Evolutionary conservation across 23 tunicate genomes (phyloP).

Genomic region (Ciona savignyi): DNA sequence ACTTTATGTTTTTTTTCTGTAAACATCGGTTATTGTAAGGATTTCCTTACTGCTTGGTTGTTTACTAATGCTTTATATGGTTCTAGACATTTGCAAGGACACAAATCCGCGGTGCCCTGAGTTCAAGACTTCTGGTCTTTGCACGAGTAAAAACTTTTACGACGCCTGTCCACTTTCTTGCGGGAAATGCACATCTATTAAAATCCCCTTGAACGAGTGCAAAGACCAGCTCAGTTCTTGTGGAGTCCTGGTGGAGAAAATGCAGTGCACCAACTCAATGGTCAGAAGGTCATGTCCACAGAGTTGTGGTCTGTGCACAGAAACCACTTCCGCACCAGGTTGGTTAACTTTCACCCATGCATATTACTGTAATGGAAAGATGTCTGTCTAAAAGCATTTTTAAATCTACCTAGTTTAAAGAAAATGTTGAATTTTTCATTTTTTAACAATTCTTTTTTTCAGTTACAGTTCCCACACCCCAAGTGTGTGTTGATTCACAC

Average conservation of each 20-base stretch:
- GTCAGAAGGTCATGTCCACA: slow-evolving; percentile 14
- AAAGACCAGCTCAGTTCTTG: slow-evolving; percentile 14
- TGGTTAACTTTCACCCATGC: no score
- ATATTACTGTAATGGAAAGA: no score
- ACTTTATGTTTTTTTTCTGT: no score
- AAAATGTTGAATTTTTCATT: no score
- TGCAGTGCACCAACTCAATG: slow-evolving; percentile 23
- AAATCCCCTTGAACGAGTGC: slow-evolving; percentile 2
- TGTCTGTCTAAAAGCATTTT: not conserved
- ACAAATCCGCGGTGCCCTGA: slow-evolving; percentile 10
- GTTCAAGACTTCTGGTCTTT: slow-evolving; percentile 11
- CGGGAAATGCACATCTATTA: not conserved
- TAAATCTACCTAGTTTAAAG: no score
- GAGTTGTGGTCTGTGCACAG: slow-evolving; percentile 32
- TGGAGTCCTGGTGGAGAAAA: slow-evolving; percentile 4
- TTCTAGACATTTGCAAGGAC: no score
- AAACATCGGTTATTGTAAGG: no score
- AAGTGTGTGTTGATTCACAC: slow-evolving; percentile 26
- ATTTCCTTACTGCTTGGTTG: no score
- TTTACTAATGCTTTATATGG: no score
- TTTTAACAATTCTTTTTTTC: not conserved
- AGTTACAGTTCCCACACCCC: not conserved
- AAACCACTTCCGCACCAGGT: not conserved
- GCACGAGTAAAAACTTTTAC: slow-evolving; percentile 13
- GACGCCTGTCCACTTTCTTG: slow-evolving; percentile 30